A percentile compares a stretch with the other conserved stretches of the same genome.
Evolutionary conservation across 2,888 invertebrate genomes (phyloP).

Genomic region (Meiosimyza platycephala): DNA sequence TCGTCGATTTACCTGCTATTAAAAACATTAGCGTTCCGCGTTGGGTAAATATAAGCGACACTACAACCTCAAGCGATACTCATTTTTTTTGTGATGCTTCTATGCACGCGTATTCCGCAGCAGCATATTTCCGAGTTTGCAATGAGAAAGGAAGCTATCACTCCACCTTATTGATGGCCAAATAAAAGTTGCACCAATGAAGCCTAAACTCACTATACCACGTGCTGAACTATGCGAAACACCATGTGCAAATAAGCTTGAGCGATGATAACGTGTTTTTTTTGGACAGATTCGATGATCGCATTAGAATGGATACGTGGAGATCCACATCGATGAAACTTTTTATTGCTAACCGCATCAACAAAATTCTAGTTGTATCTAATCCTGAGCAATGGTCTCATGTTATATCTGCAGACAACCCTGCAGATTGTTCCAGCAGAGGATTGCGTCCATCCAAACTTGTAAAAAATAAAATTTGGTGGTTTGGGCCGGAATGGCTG

Average conservation of each 20-base stretch:
- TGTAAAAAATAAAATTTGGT: too few relatives aligned
- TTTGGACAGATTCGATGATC: slow-evolving; percentile 27
- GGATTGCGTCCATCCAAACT: too few relatives aligned
- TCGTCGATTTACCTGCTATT: slow-evolving; percentile 4
- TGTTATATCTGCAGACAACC: too few relatives aligned
- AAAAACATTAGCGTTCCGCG: slow-evolving; percentile 8
- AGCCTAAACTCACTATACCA: slow-evolving; percentile 15
- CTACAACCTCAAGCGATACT: background rate
- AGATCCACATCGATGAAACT: slow-evolving; percentile 28
- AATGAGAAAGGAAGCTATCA: background rate
- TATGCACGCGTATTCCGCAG: slow-evolving; percentile 19
- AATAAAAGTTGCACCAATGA: slow-evolving; percentile 4
- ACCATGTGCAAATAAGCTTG: background rate
- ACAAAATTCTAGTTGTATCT: too few relatives aligned
- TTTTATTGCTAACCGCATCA: too few relatives aligned
- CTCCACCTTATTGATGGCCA: background rate
- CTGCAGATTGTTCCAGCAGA: too few relatives aligned
- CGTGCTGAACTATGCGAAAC: slow-evolving; percentile 7
- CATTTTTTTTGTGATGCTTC: slow-evolving; percentile 20
- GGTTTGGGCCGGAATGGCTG: too few relatives aligned
- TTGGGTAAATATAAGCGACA: slow-evolving; percentile 4
- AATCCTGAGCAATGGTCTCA: too few relatives aligned
- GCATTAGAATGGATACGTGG: slow-evolving; percentile 30
- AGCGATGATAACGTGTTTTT: slow-evolving; percentile 12
- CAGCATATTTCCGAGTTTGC: slow-evolving; percentile 19